Evolutionary conservation across 1,140 invertebrate genomes (phyloP).

Genomic region (Neodiprion lecontei): DNA sequence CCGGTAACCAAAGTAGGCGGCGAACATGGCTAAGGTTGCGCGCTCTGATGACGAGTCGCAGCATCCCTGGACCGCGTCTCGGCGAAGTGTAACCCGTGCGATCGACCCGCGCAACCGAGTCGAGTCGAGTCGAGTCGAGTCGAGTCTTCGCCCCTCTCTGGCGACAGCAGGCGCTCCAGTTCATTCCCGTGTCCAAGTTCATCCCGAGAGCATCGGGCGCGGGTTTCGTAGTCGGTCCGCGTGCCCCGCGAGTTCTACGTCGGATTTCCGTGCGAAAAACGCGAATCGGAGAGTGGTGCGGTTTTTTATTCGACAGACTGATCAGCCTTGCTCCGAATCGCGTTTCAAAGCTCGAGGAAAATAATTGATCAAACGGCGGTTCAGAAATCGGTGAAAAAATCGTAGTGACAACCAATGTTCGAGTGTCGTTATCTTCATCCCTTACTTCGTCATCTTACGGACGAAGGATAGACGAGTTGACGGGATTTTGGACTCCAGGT

Average conservation of each 20-base stretch:
- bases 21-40: too few relatives aligned
- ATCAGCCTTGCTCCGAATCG: too few relatives aligned
- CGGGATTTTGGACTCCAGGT: too few relatives aligned
- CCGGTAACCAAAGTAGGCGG: too few relatives aligned
- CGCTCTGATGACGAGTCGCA: not conserved
- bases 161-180: slow-evolving; percentile 39
- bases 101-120: slow-evolving; percentile 45
- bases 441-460: too few relatives aligned
- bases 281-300: not conserved
- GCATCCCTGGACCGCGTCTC: slow-evolving; percentile 4
- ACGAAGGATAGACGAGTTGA: too few relatives aligned
- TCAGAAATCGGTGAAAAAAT: too few relatives aligned
- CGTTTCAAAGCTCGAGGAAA: too few relatives aligned
- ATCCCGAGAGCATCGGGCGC: slow-evolving; percentile 47
- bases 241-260: not conserved
- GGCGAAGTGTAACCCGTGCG: slow-evolving; percentile 37
- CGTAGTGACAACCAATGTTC: too few relatives aligned
- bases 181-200: slow-evolving; percentile 51
- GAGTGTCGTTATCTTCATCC: too few relatives aligned
- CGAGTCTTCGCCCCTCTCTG: slow-evolving; percentile 41
- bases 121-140: slow-evolving; percentile 22
- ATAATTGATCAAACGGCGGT: too few relatives aligned
- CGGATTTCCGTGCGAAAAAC: slow-evolving; percentile 14
- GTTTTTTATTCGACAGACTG: too few relatives aligned
- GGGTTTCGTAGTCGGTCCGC: slow-evolving; percentile 21